phyloP scores from a whole-genome alignment of 1,140 invertebrate species.

The Contarinia nasturtii region DNA sequence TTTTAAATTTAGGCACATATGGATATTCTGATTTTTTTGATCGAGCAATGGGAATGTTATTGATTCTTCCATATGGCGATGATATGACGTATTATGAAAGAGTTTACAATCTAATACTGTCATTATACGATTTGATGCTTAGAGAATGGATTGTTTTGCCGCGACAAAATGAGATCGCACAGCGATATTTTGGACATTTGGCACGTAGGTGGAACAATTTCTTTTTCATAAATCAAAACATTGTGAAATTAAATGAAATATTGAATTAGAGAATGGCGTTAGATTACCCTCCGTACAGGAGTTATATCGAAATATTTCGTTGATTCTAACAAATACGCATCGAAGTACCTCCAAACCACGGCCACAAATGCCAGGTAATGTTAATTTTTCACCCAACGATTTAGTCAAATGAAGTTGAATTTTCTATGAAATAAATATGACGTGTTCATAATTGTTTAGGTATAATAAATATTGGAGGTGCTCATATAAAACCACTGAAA shows the following conservation, averaged over 20 bases:
- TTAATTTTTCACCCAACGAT: too few species aligned
- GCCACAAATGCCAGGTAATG: slow-evolving; percentile 27
- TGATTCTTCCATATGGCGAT: slow-evolving; percentile 25
- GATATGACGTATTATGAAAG: slow-evolving; percentile 24
- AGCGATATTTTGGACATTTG: slow-evolving; percentile 18
- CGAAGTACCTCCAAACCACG: slow-evolving; percentile 24
- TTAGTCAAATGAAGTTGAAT: too few species aligned
- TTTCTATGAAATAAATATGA: too few species aligned
- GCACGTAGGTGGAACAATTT: slow-evolving; percentile 4
- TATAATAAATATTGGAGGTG: slow-evolving; percentile 29
- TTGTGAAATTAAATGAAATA: too few species aligned
- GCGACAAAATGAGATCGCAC: slow-evolving; percentile 20
- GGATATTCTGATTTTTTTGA: slow-evolving; percentile 33
- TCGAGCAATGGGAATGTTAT: slow-evolving; percentile 27
- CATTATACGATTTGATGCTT: slow-evolving; percentile 16
- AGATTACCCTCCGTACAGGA: slow-evolving; percentile 2
- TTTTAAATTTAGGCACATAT: slow-evolving; percentile 16
- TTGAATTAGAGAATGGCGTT: too few species aligned
- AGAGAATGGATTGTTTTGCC: slow-evolving; percentile 17
- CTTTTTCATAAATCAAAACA: too few species aligned
- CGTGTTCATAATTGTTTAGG: too few species aligned
- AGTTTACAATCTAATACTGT: slow-evolving; percentile 16
- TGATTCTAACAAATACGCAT: slow-evolving; percentile 32
- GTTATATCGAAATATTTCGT: slow-evolving; percentile 22
- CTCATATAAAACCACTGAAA: slow-evolving; percentile 24